Conservation (phyloP, 2,888 invertebrate genomes). For the Nymphalis polychloros region DNA sequence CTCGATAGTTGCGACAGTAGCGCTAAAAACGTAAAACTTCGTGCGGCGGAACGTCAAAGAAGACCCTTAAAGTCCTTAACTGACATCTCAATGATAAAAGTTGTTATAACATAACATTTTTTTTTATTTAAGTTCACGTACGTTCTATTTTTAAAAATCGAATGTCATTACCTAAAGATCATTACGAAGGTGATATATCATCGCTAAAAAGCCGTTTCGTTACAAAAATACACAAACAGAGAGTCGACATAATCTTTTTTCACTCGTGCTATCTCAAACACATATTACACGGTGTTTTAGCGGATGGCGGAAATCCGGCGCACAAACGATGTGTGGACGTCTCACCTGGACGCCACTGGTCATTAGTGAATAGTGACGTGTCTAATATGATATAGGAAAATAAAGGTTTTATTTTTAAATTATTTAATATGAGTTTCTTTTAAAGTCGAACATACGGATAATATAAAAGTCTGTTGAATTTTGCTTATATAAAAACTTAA, state of each 20-base stretch:
- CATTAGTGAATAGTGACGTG: conserved; percentile 58
- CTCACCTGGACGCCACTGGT: conserved; percentile 69
- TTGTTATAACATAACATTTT: not conserved
- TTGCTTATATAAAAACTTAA: too few species aligned
- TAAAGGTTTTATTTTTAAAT: too few species aligned
- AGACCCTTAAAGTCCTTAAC: too few species aligned
- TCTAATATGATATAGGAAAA: not conserved
- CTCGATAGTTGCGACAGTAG: too few species aligned
- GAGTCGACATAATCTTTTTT: conserved; percentile 21
- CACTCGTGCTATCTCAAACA: conserved; percentile 41
- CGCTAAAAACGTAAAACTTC: too few species aligned
- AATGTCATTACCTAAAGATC: not conserved
- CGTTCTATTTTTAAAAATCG: too few species aligned
- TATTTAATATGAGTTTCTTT: too few species aligned
- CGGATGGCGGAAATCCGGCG: conserved; percentile 72
- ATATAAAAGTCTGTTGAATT: too few species aligned
- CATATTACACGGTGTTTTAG: conserved; percentile 70
- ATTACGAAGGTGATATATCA: conserved; percentile 3
- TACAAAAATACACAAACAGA: conserved; percentile 6
- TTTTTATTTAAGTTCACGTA: too few species aligned
- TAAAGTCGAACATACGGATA: too few species aligned
- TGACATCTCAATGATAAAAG: not conserved
- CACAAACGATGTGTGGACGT: conserved; percentile 73
- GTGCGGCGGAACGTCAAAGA: too few species aligned
- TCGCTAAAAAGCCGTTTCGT: conserved; percentile 1